Conservation (phyloP, 2,888 invertebrate species). For the Calameuta pallipes region DNA sequence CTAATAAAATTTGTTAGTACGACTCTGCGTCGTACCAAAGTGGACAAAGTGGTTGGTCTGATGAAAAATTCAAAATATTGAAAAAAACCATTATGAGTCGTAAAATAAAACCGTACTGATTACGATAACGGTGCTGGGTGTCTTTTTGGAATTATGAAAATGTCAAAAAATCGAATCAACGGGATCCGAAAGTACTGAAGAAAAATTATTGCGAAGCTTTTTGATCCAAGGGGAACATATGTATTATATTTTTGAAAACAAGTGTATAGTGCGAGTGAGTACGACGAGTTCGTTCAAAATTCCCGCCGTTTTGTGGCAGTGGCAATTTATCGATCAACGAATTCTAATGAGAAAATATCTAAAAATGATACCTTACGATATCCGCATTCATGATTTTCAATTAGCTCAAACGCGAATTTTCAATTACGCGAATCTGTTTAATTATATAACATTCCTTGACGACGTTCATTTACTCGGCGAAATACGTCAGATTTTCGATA, state of each 20-base stretch:
- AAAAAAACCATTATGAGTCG: too few species aligned
- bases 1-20: background rate
- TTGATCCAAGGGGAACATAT: too few species aligned
- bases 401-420: background rate
- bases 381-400: background rate
- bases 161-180: too few species aligned
- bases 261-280: background rate
- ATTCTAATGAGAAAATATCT: conserved; percentile 12
- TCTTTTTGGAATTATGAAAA: too few species aligned
- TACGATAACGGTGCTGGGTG: too few species aligned
- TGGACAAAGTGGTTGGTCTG: too few species aligned
- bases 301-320: conserved; percentile 6
- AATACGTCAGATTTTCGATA: background rate
- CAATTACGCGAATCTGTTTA: background rate
- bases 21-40: too few species aligned
- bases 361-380: background rate
- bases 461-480: background rate
- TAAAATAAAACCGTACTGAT: too few species aligned
- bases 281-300: background rate
- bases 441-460: conserved; percentile 4
- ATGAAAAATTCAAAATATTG: too few species aligned
- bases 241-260: background rate
- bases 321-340: conserved; percentile 4
- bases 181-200: too few species aligned
- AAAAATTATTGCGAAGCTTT: too few species aligned